phyloP scores from a whole-genome alignment of 37 sponge, comb jelly and placozoan species.

The Axinella damicornis region DNA sequence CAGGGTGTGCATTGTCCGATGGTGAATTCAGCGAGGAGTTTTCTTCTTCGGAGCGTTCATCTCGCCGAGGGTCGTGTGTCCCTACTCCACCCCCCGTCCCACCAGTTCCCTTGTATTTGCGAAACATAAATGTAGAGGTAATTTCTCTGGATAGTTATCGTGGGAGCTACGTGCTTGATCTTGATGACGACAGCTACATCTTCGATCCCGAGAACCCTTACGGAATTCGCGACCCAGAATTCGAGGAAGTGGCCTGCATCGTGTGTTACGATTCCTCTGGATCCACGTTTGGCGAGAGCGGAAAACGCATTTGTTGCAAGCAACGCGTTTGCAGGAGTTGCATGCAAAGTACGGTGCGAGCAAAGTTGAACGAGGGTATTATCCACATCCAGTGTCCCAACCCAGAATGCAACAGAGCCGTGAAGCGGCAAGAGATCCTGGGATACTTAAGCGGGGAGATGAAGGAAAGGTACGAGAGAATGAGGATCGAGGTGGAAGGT shows the following conservation, averaged over 20 bases:
- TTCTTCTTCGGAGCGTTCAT: neutral
- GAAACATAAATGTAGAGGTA: neutral
- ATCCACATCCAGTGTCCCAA: constrained; percentile 65
- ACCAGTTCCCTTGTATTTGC: neutral
- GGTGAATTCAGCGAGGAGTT: constrained; percentile 37
- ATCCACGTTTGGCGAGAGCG: neutral
- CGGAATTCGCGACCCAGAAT: neutral
- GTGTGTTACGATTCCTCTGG: constrained; percentile 33
- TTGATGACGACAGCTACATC: neutral
- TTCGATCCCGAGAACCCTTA: no score
- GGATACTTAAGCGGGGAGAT: neutral
- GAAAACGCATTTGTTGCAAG: constrained; percentile 51
- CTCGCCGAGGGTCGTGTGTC: constrained; percentile 6
- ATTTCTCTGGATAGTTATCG: neutral
- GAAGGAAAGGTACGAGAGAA: constrained; percentile 46
- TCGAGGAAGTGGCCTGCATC: constrained; percentile 13
- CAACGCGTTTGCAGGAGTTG: constrained; percentile 54
- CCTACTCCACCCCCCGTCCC: constrained; percentile 48
- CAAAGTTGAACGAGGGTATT: constrained; percentile 49
- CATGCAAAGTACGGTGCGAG: constrained; percentile 24
- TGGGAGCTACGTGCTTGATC: neutral
- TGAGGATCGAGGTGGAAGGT: neutral
- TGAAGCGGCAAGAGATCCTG: constrained; percentile 17
- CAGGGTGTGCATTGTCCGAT: constrained; percentile 10
- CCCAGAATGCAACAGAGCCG: constrained; percentile 49